Conservation (phyloP, 2,113 vertebrate species). For the Aplodontia rufa region DNA sequence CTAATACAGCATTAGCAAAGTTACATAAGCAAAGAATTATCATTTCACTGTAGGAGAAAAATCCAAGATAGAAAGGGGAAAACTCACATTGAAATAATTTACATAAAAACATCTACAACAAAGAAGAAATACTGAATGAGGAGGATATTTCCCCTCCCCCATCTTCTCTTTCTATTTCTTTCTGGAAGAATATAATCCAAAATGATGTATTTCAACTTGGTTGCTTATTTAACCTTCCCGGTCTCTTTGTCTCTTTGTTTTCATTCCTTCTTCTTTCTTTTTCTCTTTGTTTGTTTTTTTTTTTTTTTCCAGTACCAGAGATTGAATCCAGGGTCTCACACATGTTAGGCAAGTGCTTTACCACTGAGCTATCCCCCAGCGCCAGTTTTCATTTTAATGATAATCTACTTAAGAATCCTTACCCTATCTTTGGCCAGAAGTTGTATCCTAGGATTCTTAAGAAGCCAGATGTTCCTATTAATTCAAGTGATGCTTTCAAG, state of each 20-base stretch:
- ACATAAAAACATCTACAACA: constrained; percentile 5
- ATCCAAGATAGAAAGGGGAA: neutral
- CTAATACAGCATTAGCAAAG: constrained; percentile 64
- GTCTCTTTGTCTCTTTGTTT: too few relatives aligned
- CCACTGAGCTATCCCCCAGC: neutral
- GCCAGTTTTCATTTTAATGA: neutral
- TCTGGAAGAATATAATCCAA: neutral
- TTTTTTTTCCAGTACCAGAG: neutral
- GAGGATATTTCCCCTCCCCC: neutral
- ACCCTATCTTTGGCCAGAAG: neutral
- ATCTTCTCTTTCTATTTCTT: constrained; percentile 3
- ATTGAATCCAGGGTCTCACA: neutral
- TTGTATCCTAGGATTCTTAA: neutral
- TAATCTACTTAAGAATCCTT: constrained; percentile 35
- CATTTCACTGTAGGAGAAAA: constrained; percentile 49
- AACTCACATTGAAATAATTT: constrained; percentile 60
- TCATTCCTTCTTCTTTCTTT: too few relatives aligned
- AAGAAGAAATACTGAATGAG: constrained; percentile 30
- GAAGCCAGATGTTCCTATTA: neutral
- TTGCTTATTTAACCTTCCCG: neutral
- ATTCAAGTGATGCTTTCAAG: neutral
- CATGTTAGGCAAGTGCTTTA: neutral
- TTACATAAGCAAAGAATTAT: constrained; percentile 72
- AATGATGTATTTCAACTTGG: neutral
- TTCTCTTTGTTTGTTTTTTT: too few relatives aligned